Evolutionary conservation across 2,888 invertebrate species (phyloP).

Genomic region (Rosalia funebris): DNA sequence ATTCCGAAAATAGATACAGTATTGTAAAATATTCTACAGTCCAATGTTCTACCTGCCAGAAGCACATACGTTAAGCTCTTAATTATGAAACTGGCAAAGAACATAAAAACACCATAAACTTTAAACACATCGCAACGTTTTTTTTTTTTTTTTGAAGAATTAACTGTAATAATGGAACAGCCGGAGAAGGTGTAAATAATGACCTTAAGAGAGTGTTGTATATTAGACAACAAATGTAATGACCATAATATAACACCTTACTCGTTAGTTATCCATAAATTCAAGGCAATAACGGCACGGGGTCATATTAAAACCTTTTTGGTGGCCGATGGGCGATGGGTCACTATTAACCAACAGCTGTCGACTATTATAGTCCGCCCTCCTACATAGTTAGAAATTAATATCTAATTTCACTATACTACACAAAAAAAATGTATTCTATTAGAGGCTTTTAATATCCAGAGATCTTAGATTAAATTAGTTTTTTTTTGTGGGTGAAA

Average conservation of each 20-base stretch:
- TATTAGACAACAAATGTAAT: slow-evolving; percentile 28
- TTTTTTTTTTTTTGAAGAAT: slow-evolving; percentile 13
- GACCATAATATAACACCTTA: slow-evolving; percentile 26
- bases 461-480: slow-evolving; percentile 23
- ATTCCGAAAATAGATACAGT: too few relatives aligned
- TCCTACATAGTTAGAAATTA: slow-evolving; percentile 52
- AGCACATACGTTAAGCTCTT: slow-evolving; percentile 10
- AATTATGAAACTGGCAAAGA: slow-evolving; percentile 17
- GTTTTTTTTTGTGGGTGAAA: slow-evolving; percentile 25
- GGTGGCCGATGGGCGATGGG: slow-evolving; percentile 28
- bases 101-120: slow-evolving; percentile 19
- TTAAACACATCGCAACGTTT: slow-evolving; percentile 3
- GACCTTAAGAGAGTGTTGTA: slow-evolving; percentile 13
- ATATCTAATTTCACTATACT: slow-evolving; percentile 49
- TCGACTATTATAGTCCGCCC: slow-evolving; percentile 44
- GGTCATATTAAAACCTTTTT: slow-evolving; percentile 28
- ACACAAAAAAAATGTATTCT: slow-evolving; percentile 39
- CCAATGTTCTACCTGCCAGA: slow-evolving; percentile 14
- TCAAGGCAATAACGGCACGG: slow-evolving; percentile 30
- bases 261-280: slow-evolving; percentile 34
- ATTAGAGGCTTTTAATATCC: slow-evolving; percentile 32
- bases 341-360: slow-evolving; percentile 42
- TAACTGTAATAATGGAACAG: slow-evolving; percentile 18
- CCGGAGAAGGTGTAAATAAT: slow-evolving; percentile 22
- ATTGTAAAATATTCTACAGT: too few relatives aligned